Base-by-base conservation (phyloP, 2,888 invertebrate genomes). In the Rhaphigaster nebulosa region DNA sequence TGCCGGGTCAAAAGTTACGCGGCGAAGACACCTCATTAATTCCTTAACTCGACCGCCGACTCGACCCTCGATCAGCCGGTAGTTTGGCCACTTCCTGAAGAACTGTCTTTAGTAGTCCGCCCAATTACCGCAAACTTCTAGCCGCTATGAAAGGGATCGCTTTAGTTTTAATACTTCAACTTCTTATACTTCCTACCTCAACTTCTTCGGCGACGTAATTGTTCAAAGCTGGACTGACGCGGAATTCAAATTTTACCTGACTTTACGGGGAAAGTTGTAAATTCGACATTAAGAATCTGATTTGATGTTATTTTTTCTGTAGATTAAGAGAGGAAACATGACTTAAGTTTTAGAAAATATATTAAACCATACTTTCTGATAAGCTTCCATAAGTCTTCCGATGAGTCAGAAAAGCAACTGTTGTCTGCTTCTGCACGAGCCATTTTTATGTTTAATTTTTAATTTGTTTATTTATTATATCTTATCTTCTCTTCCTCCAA, bases 101-200 rank as follows among this genome's bases (percentile, higher is more conserved):
- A 80, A 80, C 41, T 41, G 80, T 80, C 80, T 45, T 80, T 41
- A 80, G 41, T 26, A 80, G 23, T 45, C 26, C 45, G 23, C 3
- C 41, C 41, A 80, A 41, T 80, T 80, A 80, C 80, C 45, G 13
- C 23, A 45, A 80, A 80, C 80, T 80, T 80, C 80, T 41, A 23
- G 20, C 3, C 80, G 41, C 45, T 80, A 45, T 80, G n/a, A 41
- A 45, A 26, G 80, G 26, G 80, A 80, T 45, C 41, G 13, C 26
- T 80, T 80, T 41, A 65, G 65, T 65, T 29, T 65, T 65, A 65
- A 65, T 65, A 65, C 65, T 18, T 29, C 3, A 5, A 29, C 29
- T 65, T 65, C 29, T 65, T 65, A 65, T 65, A 65, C 60, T n/a
- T n/a, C 60, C 60, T 60, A 60, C 60, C 60, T 60, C 60, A 60